Conservation (phyloP, 2,113 vertebrate genomes). For the Piprites chloris region DNA sequence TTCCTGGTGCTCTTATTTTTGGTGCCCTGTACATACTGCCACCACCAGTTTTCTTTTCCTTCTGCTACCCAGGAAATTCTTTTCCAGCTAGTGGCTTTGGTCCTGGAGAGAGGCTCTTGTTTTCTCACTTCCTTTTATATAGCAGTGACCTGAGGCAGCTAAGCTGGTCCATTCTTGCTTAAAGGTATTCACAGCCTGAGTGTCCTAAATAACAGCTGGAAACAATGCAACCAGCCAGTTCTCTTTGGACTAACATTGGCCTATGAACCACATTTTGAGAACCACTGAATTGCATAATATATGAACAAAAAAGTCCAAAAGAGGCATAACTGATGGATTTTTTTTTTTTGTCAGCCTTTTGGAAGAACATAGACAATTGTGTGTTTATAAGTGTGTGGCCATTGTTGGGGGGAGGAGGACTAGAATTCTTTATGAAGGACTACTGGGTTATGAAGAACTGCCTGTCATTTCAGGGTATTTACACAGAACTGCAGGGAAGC, state of each 20-base stretch:
- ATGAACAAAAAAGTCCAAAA: slow-evolving; percentile 54
- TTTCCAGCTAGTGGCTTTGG: slow-evolving; percentile 56
- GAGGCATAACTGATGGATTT: slow-evolving; percentile 45
- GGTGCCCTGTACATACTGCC: slow-evolving; percentile 32
- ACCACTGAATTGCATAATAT: slow-evolving; percentile 59
- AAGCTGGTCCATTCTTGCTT: slow-evolving; percentile 60
- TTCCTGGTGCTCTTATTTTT: slow-evolving; percentile 46
- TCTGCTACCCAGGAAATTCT: slow-evolving; percentile 59
- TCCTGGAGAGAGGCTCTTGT: slow-evolving; percentile 64
- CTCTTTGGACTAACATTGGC: slow-evolving; percentile 49
- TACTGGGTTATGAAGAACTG: background rate
- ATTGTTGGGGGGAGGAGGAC: background rate
- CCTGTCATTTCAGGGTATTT: background rate
- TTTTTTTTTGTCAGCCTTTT: background rate
- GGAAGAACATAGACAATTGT: background rate
- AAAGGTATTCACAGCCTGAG: slow-evolving; percentile 64
- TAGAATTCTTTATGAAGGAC: background rate
- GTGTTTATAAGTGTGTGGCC: slow-evolving; percentile 19
- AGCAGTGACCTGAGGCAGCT: slow-evolving; percentile 56
- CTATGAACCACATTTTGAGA: slow-evolving; percentile 59
- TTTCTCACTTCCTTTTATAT: slow-evolving; percentile 60
- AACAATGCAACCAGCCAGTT: slow-evolving; percentile 63
- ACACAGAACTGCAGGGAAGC: background rate
- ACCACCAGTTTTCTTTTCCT: slow-evolving; percentile 44
- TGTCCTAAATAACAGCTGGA: slow-evolving; percentile 68